These are phyloP conservation scores for Odontesthes bonariensis DNA, from an alignment of 2,113 vertebrate genomes.

Conservation along the genomic window DNA sequence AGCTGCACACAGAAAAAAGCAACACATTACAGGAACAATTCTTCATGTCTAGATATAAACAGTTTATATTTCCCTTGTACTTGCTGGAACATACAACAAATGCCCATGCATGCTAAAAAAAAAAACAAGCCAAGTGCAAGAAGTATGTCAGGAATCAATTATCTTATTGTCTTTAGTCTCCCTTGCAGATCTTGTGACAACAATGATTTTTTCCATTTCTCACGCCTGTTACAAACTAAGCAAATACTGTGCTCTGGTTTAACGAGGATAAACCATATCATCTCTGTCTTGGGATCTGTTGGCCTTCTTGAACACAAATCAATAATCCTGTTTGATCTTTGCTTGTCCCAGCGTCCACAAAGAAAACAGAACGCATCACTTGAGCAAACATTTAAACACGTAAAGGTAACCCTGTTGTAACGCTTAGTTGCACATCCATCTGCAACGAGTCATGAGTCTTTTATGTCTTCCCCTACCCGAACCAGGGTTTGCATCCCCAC, in stretches of 20 bases:
- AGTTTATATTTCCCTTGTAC: neutral
- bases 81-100: neutral
- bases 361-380: conserved; percentile 9
- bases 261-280: neutral
- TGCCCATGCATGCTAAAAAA: neutral
- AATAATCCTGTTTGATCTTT: conserved; percentile 40
- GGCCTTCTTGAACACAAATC: conserved; percentile 21
- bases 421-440: neutral
- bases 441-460: neutral
- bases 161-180: too few species aligned
- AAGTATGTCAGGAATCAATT: too few species aligned
- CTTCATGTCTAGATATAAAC: neutral
- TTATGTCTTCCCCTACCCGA: too few species aligned
- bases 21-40: neutral
- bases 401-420: neutral
- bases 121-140: neutral
- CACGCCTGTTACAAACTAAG: neutral
- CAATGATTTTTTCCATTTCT: neutral
- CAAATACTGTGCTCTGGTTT: neutral
- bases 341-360: neutral
- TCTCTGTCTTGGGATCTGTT: neutral
- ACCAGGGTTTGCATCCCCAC: too few species aligned
- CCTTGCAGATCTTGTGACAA: neutral
- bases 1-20: neutral
- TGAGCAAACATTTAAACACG: neutral